These are phyloP conservation scores for Pachyramphus minor DNA, from an alignment of 2,113 vertebrate genomes.

Conservation along the genomic window DNA sequence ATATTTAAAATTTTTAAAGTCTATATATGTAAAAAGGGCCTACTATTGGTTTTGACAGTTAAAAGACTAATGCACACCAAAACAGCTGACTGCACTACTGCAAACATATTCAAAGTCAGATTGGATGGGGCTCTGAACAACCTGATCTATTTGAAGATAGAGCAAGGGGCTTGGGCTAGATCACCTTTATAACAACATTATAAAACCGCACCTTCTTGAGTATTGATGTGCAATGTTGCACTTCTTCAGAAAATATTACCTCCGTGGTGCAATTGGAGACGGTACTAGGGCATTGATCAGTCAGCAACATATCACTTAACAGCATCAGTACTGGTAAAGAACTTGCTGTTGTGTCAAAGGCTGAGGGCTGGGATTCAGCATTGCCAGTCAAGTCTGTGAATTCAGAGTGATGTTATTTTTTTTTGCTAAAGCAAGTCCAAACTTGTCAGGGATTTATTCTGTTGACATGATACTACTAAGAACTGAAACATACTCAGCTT, in stretches of 20 bases:
- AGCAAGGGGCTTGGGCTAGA: background rate
- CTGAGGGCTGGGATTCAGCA: background rate
- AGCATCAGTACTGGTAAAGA: background rate
- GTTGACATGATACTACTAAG: conserved; percentile 4
- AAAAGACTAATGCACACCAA: background rate
- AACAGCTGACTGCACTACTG: background rate
- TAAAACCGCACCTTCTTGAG: background rate
- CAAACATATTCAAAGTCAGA: background rate
- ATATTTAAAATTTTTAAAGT: background rate
- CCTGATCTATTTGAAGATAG: background rate
- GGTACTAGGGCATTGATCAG: background rate
- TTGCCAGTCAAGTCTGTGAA: background rate
- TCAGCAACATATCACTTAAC: background rate
- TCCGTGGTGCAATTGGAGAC: background rate
- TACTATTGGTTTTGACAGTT: background rate
- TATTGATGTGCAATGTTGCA: background rate
- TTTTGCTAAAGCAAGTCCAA: conserved; percentile 11
- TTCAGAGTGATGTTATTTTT: conserved; percentile 1
- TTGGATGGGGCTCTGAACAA: background rate
- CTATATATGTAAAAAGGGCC: background rate
- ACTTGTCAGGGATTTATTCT: conserved; percentile 14
- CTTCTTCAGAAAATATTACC: background rate
- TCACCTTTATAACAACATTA: background rate
- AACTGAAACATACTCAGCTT: background rate
- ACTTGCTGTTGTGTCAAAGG: background rate